phyloP scores from a whole-genome alignment of 2,888 invertebrate species.

The Pheosia gnoma region DNA sequence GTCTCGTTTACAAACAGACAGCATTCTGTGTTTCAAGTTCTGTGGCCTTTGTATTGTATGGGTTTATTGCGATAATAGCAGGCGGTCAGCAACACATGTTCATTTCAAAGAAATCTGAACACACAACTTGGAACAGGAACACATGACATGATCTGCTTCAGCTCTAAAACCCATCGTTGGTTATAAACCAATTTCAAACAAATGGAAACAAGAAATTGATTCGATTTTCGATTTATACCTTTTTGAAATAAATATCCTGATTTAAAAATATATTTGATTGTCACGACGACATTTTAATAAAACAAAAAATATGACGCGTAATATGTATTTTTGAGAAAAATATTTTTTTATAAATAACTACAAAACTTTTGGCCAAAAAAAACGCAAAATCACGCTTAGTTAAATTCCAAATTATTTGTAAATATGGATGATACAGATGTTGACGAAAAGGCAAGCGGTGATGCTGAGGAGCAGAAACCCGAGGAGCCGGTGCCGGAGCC shows the following conservation, averaged over 20 bases:
- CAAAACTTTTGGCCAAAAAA: constrained; percentile 19
- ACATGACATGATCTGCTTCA: too few relatives aligned
- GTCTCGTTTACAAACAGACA: too few relatives aligned
- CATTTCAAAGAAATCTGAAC: too few relatives aligned
- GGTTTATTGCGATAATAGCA: too few relatives aligned
- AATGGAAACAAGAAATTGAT: too few relatives aligned
- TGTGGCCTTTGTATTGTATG: too few relatives aligned
- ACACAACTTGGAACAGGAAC: too few relatives aligned
- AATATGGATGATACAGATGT: constrained; percentile 52
- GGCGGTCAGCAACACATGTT: too few relatives aligned
- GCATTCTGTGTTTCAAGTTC: too few relatives aligned
- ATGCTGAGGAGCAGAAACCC: constrained; percentile 42
- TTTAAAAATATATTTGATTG: background rate
- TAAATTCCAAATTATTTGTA: constrained; percentile 47
- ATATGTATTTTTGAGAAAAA: constrained; percentile 15
- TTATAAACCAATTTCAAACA: too few relatives aligned
- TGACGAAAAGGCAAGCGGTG: constrained; percentile 55
- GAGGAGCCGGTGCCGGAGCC: constrained; percentile 44
- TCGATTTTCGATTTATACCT: too few relatives aligned
- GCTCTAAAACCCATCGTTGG: too few relatives aligned
- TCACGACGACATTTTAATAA: constrained; percentile 11
- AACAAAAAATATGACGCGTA: constrained; percentile 4
- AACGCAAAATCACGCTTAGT: background rate
- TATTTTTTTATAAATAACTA: constrained; percentile 14
- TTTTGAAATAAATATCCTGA: background rate